phyloP scores from a whole-genome alignment of 1,140 invertebrate genomes.

The Colletes gigas region DNA sequence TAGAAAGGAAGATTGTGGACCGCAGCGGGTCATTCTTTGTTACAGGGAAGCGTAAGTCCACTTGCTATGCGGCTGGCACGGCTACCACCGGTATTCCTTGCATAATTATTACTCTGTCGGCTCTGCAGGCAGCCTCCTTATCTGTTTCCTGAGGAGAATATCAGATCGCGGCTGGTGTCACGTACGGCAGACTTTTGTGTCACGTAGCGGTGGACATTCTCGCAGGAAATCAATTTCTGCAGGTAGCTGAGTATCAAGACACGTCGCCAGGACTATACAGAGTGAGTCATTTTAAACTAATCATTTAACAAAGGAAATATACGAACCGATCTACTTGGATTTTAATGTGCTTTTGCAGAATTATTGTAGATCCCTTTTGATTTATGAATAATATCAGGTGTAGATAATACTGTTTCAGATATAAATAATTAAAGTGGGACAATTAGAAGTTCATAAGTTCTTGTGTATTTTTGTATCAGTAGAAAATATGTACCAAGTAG shows the following conservation, averaged over 20 bases:
- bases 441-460: no score
- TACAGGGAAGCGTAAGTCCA: constrained; percentile 36
- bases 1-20: constrained; percentile 30
- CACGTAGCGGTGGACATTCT: constrained; percentile 7
- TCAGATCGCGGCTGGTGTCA: constrained; percentile 14
- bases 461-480: no score
- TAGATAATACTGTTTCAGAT: no score
- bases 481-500: no score
- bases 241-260: constrained; percentile 13
- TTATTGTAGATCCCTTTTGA: no score
- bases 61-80: constrained; percentile 53
- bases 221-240: constrained; percentile 45
- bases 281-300: no score
- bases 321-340: no score
- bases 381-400: no score
- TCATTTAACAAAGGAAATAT: no score
- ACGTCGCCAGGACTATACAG: no score
- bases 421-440: no score
- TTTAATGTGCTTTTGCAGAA: no score
- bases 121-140: constrained; percentile 49
- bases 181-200: constrained; percentile 48
- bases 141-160: constrained; percentile 54
- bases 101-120: constrained; percentile 60
- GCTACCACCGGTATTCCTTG: constrained; percentile 48
- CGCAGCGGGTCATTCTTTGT: constrained; percentile 26